Evolutionary conservation across 1,140 invertebrate genomes (phyloP).

Genomic region (Leptopilina clavipes): DNA sequence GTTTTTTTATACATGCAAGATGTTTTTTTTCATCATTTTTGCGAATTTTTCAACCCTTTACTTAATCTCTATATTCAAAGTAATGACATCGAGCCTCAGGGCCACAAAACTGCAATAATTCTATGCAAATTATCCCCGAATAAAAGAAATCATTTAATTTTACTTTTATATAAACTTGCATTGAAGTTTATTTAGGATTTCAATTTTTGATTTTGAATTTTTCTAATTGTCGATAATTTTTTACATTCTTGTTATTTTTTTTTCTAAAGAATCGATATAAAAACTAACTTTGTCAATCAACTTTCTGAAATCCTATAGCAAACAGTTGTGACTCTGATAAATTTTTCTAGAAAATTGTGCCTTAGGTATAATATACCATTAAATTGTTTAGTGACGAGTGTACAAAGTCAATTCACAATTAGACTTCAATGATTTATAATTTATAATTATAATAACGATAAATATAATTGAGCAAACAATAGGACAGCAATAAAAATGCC

Average conservation of each 20-base stretch:
- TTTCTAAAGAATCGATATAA: background rate
- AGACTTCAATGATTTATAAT: slow-evolving; percentile 9
- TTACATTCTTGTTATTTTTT: background rate
- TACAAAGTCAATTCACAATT: slow-evolving; percentile 55
- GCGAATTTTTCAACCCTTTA: background rate
- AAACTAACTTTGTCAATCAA: background rate
- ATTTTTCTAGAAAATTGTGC: slow-evolving; percentile 48
- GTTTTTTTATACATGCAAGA: slow-evolving; percentile 24
- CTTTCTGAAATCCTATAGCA: background rate
- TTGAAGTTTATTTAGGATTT: too few species aligned
- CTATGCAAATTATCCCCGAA: background rate
- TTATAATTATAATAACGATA: slow-evolving; percentile 36
- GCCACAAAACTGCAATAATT: background rate
- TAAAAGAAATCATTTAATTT: too few species aligned
- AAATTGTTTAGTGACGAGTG: slow-evolving; percentile 46
- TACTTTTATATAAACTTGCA: too few species aligned
- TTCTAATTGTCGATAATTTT: background rate
- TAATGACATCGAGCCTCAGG: background rate
- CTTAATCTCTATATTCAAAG: background rate
- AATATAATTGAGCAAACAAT: slow-evolving; percentile 58
- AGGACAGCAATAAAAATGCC: slow-evolving; percentile 53
- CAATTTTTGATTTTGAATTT: too few species aligned
- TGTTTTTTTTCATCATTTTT: background rate
- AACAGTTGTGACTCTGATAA: slow-evolving; percentile 38
- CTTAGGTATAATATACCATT: slow-evolving; percentile 45